phyloP scores from a whole-genome alignment of 2,113 vertebrate species.

The Mobula hypostoma region DNA sequence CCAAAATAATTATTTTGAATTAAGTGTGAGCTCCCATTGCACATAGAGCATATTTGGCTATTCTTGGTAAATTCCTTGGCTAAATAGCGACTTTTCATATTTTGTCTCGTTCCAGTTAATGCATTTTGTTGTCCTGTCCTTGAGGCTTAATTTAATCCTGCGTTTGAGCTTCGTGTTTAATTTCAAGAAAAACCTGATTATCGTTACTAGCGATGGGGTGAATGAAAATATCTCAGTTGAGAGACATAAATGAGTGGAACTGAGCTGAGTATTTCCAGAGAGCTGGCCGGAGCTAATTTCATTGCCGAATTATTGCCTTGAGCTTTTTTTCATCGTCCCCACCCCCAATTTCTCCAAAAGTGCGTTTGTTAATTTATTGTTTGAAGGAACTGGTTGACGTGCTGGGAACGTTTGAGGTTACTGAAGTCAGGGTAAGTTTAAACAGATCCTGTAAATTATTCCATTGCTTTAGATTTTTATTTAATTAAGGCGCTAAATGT shows the following conservation, averaged over 20 bases:
- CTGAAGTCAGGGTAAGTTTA: neutral
- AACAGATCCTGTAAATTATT: neutral
- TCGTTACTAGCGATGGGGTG: neutral
- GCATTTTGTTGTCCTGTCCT: neutral
- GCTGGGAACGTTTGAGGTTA: neutral
- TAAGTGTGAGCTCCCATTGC: neutral
- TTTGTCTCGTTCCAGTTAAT: neutral
- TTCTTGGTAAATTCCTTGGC: neutral
- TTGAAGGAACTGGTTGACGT: neutral
- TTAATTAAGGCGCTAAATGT: neutral
- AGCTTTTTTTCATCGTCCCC: neutral
- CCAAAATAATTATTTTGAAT: neutral
- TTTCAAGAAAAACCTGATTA: conserved; percentile 15
- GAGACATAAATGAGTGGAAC: neutral
- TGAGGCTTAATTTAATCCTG: neutral
- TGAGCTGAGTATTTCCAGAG: neutral
- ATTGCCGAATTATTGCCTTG: neutral
- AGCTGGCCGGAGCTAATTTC: neutral
- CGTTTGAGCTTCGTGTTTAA: no score
- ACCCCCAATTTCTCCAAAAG: neutral
- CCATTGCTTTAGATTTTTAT: neutral
- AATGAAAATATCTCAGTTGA: neutral
- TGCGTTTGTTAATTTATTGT: neutral
- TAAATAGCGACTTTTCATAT: neutral
- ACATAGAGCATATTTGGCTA: neutral